These are phyloP conservation scores for Morpho deidamia DNA, from an alignment of 2,888 invertebrate genomes.

Conservation along the genomic window DNA sequence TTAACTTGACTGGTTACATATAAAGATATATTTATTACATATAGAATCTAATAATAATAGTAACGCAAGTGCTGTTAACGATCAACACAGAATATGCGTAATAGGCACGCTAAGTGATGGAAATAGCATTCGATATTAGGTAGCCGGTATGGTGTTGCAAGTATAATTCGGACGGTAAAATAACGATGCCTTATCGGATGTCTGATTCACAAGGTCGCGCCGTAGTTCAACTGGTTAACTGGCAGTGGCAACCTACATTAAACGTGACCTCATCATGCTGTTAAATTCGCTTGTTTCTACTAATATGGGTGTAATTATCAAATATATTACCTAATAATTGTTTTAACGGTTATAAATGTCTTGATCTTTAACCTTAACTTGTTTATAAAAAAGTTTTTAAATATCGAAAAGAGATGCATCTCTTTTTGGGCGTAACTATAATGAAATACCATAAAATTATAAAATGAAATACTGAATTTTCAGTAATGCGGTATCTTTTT, in stretches of 20 bases:
- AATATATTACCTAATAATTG: background rate
- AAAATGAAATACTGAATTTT: too few species aligned
- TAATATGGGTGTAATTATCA: conserved; percentile 9
- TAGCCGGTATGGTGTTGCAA: conserved; percentile 25
- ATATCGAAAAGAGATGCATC: too few species aligned
- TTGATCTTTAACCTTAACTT: too few species aligned
- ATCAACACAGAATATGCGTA: conserved; percentile 8
- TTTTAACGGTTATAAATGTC: too few species aligned
- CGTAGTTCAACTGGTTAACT: conserved; percentile 60
- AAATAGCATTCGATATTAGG: conserved; percentile 16
- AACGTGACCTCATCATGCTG: conserved; percentile 60
- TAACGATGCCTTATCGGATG: conserved; percentile 59
- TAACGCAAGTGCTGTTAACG: background rate
- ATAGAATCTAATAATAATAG: too few species aligned
- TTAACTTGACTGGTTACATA: too few species aligned
- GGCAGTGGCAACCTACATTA: conserved; percentile 47
- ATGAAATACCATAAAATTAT: too few species aligned
- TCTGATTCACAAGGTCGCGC: conserved; percentile 68
- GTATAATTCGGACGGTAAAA: conserved; percentile 41
- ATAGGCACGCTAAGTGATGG: conserved; percentile 10
- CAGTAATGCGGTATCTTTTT: too few species aligned
- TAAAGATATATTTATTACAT: too few species aligned
- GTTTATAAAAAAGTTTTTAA: too few species aligned
- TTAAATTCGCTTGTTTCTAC: conserved; percentile 27
- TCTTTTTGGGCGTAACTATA: too few species aligned